Base-by-base conservation (phyloP, 53 echinoderm and acorn worm genomes). In the Hippasteria phrygiana region DNA sequence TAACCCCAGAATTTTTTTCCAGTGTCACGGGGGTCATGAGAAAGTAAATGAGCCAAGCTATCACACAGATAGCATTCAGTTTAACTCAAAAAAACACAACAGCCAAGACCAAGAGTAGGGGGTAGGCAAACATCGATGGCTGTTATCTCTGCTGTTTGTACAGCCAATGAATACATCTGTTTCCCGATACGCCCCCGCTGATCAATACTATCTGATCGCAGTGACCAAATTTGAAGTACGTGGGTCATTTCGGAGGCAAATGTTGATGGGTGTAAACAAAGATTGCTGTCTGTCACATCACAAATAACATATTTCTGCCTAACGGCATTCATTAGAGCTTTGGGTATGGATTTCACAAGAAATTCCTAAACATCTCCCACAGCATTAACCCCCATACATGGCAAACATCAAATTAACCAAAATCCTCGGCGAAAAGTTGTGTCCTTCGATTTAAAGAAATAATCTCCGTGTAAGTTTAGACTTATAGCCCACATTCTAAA, bases 191-290 rank as follows among this genome's bases (percentile, higher is more conserved):
- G 63, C 26, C 27, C 18, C 10, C 16, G 12, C 33, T 29, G 22
- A 45, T 82, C 82, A 82, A 82, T 65, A 9, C 45, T 82, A 82
- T 82, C 82, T 65, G 10, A 64, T 17, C 24, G 22, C 26, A 45
- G 31, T 5, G 36, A 43, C 82, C 33, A 1, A 43, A 2, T 65
- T n/a, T 66, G 31, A 32, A 82, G 82, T 43, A 38, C 64, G 1
- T 17, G 22, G 14, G 29, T 17, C 18, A 26, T 14, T n/a, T 0
- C 8, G 5, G 16, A 65, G 65, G 41, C 34, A 82, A 66, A 65
- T 20, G 24, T 42, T 65, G 62, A 20, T 28, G 65, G 4, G 36
- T n/a, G 28, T 13, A 42, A 78, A 59, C 78, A 39, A 55, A 78
- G 67, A 78, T 54, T 35, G 55, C 55, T 62, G 42, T 22, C 78